A percentile compares a stretch with the other conserved stretches of the same genome.
phyloP scores from a whole-genome alignment of 2,888 invertebrate genomes.

The Andrena haemorrhoa region DNA sequence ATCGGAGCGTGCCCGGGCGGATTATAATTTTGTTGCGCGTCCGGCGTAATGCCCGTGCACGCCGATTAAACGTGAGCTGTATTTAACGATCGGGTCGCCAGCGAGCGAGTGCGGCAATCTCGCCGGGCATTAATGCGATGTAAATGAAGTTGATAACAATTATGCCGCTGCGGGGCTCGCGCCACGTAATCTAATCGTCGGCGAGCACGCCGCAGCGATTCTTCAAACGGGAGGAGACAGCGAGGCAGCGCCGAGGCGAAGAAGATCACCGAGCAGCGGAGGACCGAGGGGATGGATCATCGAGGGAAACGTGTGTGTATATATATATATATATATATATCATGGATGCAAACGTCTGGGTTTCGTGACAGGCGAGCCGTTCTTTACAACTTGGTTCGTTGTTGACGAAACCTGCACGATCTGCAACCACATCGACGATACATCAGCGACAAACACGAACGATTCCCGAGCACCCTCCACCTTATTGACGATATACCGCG shows the following conservation, averaged over 20 bases:
- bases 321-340: too few species aligned
- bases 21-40: constrained; percentile 69
- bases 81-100: constrained; percentile 67
- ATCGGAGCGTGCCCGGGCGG: constrained; percentile 57
- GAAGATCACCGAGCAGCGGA: neutral
- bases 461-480: neutral
- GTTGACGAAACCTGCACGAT: constrained; percentile 98
- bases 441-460: constrained; percentile 25
- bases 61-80: constrained; percentile 67
- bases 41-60: constrained; percentile 60
- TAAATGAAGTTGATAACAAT: constrained; percentile 71
- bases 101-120: constrained; percentile 61
- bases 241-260: neutral
- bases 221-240: neutral
- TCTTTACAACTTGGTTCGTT: constrained; percentile 91
- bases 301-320: neutral
- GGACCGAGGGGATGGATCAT: neutral
- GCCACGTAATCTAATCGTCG: constrained; percentile 8
- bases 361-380: constrained; percentile 95
- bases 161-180: constrained; percentile 24
- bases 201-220: neutral
- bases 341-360: constrained; percentile 87
- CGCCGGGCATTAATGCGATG: constrained; percentile 63
- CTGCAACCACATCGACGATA: constrained; percentile 84
- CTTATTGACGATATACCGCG: neutral